Evolutionary conservation across 2,797 vertebrate species (phyloP).

Genomic region (Cyprinella venusta): DNA sequence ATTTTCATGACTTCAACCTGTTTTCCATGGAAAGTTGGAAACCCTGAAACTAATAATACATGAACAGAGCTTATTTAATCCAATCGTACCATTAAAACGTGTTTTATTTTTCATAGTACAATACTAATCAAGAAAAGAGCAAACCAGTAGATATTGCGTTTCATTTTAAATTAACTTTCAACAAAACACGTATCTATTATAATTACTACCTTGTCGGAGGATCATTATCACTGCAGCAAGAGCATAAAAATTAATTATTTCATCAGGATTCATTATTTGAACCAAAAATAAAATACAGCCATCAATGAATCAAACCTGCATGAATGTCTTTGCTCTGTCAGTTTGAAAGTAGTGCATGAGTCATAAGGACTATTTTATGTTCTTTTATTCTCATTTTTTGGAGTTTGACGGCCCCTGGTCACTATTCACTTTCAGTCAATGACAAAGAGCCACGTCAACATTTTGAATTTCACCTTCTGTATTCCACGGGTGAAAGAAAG

Average conservation of each 20-base stretch:
- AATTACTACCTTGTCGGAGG: background rate
- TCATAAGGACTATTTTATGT: background rate
- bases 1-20: background rate
- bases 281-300: background rate
- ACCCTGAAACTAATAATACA: background rate
- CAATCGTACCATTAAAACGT: too few relatives aligned
- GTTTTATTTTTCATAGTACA: too few relatives aligned
- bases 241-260: background rate
- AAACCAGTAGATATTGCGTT: background rate
- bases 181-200: background rate
- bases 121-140: too few relatives aligned
- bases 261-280: background rate
- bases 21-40: too few relatives aligned
- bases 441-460: slow-evolving; percentile 6
- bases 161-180: background rate
- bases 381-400: background rate
- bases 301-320: background rate
- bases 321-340: background rate
- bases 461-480: background rate
- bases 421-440: background rate
- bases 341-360: background rate
- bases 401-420: background rate
- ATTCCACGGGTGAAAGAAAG: background rate
- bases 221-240: background rate
- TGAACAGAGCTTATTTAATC: background rate